These are phyloP conservation scores for Bimastos eiseni DNA, from an alignment of 2,888 invertebrate genomes.

Conservation along the genomic window DNA sequence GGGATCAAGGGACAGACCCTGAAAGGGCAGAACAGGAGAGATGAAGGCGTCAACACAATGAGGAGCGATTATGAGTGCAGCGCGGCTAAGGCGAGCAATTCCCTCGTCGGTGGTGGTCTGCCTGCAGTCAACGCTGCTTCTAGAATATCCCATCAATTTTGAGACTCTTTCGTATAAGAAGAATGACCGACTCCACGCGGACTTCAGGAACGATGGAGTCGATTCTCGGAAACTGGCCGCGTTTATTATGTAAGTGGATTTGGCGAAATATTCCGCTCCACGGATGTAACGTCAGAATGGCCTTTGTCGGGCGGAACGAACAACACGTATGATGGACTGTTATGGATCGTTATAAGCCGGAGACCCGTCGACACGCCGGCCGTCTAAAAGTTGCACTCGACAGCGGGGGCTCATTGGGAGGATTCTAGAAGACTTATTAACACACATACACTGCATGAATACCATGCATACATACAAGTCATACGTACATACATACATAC, in stretches of 20 bases:
- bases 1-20: not conserved
- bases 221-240: not conserved
- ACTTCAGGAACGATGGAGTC: not conserved
- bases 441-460: not conserved
- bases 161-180: not conserved
- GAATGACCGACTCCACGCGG: not conserved
- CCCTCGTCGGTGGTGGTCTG: not conserved
- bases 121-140: not conserved
- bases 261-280: not conserved
- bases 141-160: not conserved
- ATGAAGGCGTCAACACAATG: not conserved
- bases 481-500: not conserved
- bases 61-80: not conserved
- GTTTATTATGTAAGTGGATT: conserved; percentile 1
- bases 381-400: not conserved
- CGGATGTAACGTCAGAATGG: not conserved
- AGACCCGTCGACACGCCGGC: not conserved
- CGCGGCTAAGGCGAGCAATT: not conserved
- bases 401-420: not conserved
- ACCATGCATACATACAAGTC: too few relatives aligned
- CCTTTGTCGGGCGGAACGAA: not conserved
- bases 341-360: not conserved
- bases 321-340: conserved; percentile 1
- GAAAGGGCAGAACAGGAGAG: not conserved
- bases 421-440: not conserved